Conservation (phyloP, 2,113 vertebrate genomes). For the Lamprologus ornatipinnis region DNA sequence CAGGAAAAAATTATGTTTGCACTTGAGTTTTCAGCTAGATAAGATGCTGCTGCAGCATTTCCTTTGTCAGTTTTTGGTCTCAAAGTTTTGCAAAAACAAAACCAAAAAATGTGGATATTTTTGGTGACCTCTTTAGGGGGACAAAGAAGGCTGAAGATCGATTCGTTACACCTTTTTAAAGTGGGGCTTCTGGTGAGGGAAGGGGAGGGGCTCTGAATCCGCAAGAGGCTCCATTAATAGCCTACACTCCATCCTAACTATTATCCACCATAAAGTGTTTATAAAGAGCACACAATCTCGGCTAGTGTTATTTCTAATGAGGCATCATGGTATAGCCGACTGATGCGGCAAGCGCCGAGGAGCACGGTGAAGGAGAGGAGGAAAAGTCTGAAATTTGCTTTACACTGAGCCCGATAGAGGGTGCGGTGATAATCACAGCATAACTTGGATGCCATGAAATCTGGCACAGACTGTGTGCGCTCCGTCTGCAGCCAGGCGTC, state of each 20-base stretch:
- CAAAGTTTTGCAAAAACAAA: background rate
- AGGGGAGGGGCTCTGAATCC: slow-evolving; percentile 85
- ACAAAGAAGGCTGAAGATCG: slow-evolving; percentile 79
- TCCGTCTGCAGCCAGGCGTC: background rate
- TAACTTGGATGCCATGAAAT: background rate
- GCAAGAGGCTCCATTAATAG: slow-evolving; percentile 59
- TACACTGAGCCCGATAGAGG: background rate
- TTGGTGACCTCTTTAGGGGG: slow-evolving; percentile 46
- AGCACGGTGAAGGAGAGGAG: background rate
- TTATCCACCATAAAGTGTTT: slow-evolving; percentile 64
- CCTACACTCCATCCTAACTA: slow-evolving; percentile 58
- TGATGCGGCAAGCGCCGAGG: background rate
- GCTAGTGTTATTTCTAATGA: slow-evolving; percentile 35
- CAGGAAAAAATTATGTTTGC: background rate
- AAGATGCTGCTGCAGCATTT: background rate
- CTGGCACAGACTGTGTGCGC: background rate
- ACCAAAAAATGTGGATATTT: background rate
- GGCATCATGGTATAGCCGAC: background rate
- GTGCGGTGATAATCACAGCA: background rate
- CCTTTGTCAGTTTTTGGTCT: background rate
- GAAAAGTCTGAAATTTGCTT: background rate
- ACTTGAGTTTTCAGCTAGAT: background rate
- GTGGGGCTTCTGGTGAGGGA: slow-evolving; percentile 87
- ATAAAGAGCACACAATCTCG: slow-evolving; percentile 52
- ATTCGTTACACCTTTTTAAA: slow-evolving; percentile 90